A percentile compares a stretch with the other conserved stretches of the same genome.
Conservation (phyloP, 2,797 vertebrate genomes). For the Cottoperca gobio region DNA sequence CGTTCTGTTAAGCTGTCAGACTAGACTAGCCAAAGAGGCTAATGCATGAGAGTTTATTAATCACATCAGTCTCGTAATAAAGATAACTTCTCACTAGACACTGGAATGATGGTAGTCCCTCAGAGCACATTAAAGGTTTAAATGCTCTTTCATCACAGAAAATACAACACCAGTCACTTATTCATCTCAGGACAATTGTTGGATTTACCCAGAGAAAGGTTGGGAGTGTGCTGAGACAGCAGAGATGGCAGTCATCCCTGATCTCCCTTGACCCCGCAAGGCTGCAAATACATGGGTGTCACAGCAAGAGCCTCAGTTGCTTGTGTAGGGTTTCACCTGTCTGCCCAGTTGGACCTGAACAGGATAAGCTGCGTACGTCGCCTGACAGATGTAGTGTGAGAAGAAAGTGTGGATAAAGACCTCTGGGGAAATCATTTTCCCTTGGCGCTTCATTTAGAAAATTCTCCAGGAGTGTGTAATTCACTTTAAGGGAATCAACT, state of each 20-base stretch:
- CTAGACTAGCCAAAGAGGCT: neutral
- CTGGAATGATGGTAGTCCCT: neutral
- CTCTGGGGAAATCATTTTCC: constrained; percentile 58
- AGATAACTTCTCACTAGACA: constrained; percentile 3
- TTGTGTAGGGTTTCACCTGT: constrained; percentile 73
- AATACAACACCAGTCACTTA: constrained; percentile 22
- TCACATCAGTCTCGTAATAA: neutral
- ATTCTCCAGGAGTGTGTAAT: constrained; percentile 34
- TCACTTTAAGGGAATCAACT: constrained; percentile 30
- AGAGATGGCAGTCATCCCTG: constrained; percentile 30
- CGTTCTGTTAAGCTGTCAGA: neutral
- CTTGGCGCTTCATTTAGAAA: constrained; percentile 34
- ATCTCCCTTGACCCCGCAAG: constrained; percentile 45
- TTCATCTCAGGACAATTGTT: constrained; percentile 38
- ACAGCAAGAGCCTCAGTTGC: constrained; percentile 44
- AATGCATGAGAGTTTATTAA: neutral
- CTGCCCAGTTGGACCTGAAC: constrained; percentile 51
- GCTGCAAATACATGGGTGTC: constrained; percentile 39
- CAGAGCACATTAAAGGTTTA: constrained; percentile 6
- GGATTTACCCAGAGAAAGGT: constrained; percentile 46
- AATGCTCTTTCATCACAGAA: constrained; percentile 15
- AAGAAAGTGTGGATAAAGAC: constrained; percentile 36
- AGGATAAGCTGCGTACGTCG: constrained; percentile 37
- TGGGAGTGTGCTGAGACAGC: constrained; percentile 43
- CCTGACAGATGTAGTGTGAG: constrained; percentile 49